phyloP scores from a whole-genome alignment of 1,140 invertebrate genomes.

The Penaeus indicus region DNA sequence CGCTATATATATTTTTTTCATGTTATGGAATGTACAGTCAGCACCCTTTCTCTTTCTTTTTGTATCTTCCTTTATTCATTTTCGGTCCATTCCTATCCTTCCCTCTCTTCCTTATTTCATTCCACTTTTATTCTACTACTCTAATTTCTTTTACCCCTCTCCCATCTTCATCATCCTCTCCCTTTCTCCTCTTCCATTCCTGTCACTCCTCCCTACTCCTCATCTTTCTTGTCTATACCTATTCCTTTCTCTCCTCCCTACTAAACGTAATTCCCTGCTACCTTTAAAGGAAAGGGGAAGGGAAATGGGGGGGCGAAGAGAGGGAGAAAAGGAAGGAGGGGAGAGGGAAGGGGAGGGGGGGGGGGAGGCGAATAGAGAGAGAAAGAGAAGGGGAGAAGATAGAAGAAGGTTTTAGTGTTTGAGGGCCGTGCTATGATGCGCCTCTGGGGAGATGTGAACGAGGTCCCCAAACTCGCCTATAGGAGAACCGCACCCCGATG shows the following conservation, averaged over 20 bases:
- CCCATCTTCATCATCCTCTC: background rate
- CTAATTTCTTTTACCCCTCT: background rate
- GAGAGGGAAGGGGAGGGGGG: background rate
- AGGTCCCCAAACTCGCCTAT: too few relatives aligned
- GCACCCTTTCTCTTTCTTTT: too few relatives aligned
- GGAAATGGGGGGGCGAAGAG: background rate
- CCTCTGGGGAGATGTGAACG: too few relatives aligned
- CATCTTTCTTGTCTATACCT: background rate
- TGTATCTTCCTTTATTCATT: background rate
- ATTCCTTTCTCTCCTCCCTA: background rate
- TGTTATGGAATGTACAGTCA: too few relatives aligned
- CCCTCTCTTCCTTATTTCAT: background rate
- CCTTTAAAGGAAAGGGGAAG: background rate
- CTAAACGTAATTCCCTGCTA: background rate
- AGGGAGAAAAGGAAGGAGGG: background rate
- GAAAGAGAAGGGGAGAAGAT: background rate
- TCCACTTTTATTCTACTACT: background rate
- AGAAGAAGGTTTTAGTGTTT: background rate
- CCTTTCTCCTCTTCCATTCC: slow-evolving; percentile 9
- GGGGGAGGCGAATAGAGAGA: background rate
- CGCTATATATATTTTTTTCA: too few relatives aligned
- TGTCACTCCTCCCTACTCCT: background rate
- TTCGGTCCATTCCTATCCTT: background rate
- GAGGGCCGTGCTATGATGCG: too few relatives aligned
- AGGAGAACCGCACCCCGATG: too few relatives aligned